Evolutionary conservation across 2,888 invertebrate genomes (phyloP).

Genomic region (Pseudococcus viburni): DNA sequence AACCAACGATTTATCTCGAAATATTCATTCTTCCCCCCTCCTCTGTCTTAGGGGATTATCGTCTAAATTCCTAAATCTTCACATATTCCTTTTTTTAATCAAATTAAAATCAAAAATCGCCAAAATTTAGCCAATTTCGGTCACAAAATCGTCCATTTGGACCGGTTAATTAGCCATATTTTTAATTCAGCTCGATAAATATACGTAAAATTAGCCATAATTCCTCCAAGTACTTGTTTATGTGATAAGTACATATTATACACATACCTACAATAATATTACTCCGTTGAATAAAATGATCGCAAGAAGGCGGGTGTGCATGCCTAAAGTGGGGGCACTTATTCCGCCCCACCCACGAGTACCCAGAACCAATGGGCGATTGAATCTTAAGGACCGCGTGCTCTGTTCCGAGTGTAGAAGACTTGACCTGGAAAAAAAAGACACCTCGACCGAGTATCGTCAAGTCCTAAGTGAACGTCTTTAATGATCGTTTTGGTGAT

Average conservation of each 20-base stretch:
- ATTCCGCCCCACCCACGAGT: slow-evolving; percentile 54
- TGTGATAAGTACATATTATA: neutral
- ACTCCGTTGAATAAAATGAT: neutral
- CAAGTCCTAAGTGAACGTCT: slow-evolving; percentile 46
- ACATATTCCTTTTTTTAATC: no score
- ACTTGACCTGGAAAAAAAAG: slow-evolving; percentile 49
- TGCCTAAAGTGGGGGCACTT: slow-evolving; percentile 50
- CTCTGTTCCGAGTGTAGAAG: neutral
- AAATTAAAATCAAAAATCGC: no score
- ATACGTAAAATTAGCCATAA: no score
- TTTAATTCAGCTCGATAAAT: no score
- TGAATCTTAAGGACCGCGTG: slow-evolving; percentile 51
- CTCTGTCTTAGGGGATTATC: no score
- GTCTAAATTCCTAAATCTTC: no score
- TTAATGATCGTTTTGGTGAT: slow-evolving; percentile 49
- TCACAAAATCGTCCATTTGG: no score
- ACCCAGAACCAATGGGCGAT: slow-evolving; percentile 44
- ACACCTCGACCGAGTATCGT: slow-evolving; percentile 35
- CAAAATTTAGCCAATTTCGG: no score
- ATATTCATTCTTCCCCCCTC: no score
- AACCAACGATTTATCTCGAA: no score
- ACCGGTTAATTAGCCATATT: no score
- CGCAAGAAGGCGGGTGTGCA: slow-evolving; percentile 42
- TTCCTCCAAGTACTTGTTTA: no score
- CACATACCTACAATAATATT: neutral